These are phyloP conservation scores for Diphyllodes magnificus DNA, from an alignment of 2,113 vertebrate genomes.

Conservation along the genomic window DNA sequence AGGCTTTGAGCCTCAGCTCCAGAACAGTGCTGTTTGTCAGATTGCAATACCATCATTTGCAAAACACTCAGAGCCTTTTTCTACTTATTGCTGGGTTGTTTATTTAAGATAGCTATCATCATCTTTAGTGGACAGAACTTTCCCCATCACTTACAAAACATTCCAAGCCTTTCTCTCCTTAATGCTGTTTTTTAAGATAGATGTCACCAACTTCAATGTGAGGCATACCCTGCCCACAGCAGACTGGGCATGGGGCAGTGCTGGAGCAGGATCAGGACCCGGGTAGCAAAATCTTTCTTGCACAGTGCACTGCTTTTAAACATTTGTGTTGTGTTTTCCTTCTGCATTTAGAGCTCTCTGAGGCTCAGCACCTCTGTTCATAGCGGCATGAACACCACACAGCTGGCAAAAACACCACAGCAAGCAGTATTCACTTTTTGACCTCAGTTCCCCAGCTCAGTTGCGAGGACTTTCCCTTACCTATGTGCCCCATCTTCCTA, in stretches of 20 bases:
- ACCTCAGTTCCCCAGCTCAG: not conserved
- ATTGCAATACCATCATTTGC: not conserved
- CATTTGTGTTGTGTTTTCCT: not conserved
- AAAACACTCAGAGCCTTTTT: not conserved
- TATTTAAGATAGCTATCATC: not conserved
- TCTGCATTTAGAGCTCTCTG: not conserved
- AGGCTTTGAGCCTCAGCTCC: not conserved
- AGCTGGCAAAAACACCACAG: not conserved
- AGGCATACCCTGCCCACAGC: not conserved
- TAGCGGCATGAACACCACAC: fast-evolving
- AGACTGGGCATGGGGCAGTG: not conserved
- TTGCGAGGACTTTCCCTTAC: not conserved
- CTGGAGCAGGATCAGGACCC: not conserved
- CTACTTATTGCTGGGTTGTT: not conserved
- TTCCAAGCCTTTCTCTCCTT: not conserved
- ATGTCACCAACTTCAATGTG: fast-evolving
- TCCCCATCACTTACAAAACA: not conserved
- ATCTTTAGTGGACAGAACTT: not conserved
- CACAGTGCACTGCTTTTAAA: not conserved
- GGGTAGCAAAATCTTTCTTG: not conserved
- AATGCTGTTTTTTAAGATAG: not conserved
- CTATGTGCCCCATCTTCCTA: not conserved
- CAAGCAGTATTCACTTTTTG: not conserved
- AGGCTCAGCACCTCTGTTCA: not conserved
- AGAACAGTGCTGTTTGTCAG: not conserved